phyloP scores from a whole-genome alignment of 1,140 invertebrate genomes.

The Stratiolaelaps scimitus region DNA sequence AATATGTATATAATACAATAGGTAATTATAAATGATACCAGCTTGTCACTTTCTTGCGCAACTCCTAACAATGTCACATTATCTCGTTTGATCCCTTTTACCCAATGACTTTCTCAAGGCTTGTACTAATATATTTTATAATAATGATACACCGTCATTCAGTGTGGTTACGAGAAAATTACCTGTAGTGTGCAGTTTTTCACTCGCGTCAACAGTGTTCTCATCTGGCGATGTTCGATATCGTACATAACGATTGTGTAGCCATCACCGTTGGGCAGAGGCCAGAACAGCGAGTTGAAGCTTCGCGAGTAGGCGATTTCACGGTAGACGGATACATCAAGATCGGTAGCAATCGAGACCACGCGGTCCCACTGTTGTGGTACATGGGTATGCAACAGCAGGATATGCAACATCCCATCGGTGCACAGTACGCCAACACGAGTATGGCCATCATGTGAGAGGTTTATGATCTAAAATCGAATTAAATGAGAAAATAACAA shows the following conservation, averaged over 20 bases:
- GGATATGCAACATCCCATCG: constrained; percentile 21
- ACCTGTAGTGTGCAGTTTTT: neutral
- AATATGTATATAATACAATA: too few species aligned
- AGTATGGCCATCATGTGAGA: constrained; percentile 16
- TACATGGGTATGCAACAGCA: neutral
- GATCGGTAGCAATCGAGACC: neutral
- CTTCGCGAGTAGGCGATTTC: constrained; percentile 2
- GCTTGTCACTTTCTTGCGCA: too few species aligned
- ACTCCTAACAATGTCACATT: too few species aligned
- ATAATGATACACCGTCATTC: neutral
- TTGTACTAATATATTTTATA: neutral
- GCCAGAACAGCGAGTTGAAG: constrained; percentile 23
- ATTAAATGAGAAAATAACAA: neutral
- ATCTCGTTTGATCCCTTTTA: too few species aligned
- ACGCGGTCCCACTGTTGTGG: constrained; percentile 11
- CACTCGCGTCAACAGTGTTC: neutral
- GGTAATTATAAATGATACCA: too few species aligned
- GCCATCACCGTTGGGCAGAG: neutral
- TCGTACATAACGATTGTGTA: constrained; percentile 3
- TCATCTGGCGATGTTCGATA: neutral
- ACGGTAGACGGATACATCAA: neutral
- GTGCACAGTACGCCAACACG: constrained; percentile 15
- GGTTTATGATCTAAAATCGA: constrained; percentile 12
- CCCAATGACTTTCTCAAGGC: neutral
- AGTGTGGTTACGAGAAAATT: neutral